A percentile compares a stretch with the other conserved stretches of the same genome.
Conservation (phyloP, 2,113 vertebrate species). For the Atlantisia rogersi region DNA sequence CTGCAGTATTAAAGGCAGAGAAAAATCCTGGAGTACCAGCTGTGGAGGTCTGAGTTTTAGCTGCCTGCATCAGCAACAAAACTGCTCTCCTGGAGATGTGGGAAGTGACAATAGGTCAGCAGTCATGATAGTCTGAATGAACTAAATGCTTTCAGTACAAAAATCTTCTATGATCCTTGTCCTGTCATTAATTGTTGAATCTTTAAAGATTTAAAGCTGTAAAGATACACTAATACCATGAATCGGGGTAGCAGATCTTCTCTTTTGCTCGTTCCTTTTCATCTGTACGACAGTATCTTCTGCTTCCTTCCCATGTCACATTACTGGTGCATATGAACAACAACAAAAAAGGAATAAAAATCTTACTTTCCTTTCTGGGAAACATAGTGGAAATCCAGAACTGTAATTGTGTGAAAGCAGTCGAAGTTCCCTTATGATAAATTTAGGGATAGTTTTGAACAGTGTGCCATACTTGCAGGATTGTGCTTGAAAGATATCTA, state of each 20-base stretch:
- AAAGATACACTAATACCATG: rapidly evolving
- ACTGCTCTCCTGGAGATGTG: rapidly evolving
- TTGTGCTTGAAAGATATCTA: background rate
- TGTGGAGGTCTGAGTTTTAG: background rate
- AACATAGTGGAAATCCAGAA: background rate
- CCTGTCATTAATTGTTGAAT: background rate
- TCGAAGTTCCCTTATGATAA: background rate
- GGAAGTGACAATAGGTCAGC: background rate
- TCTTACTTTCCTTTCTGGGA: background rate
- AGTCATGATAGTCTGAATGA: rapidly evolving
- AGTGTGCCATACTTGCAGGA: background rate
- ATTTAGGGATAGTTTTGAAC: background rate
- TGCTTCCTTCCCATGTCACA: background rate
- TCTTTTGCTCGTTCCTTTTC: background rate
- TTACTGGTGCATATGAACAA: background rate
- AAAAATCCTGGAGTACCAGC: background rate
- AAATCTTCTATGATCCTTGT: background rate
- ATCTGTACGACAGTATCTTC: background rate
- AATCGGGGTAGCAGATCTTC: background rate
- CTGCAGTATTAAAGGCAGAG: background rate
- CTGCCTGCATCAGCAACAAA: background rate
- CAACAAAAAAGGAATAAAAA: too few species aligned
- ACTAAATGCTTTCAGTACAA: background rate
- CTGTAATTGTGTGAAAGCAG: background rate
- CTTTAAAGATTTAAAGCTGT: background rate